Conservation (phyloP, 2,113 vertebrate species). For the Sphyrna mokarran region DNA sequence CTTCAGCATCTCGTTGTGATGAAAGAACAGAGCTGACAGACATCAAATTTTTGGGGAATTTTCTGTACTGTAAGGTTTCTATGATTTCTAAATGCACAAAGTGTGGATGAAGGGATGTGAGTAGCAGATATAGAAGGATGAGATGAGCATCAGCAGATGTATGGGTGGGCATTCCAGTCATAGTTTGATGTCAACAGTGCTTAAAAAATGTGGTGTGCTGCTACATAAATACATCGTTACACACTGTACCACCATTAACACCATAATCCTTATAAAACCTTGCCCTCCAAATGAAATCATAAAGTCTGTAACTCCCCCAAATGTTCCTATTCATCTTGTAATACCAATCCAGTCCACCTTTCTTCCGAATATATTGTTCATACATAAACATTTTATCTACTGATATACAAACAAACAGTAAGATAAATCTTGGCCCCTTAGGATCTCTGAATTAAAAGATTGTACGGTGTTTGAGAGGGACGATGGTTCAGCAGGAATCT, state of each 20-base stretch:
- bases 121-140: neutral
- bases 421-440: neutral
- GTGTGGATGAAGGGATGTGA: neutral
- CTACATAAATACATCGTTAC: neutral
- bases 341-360: neutral
- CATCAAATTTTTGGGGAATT: neutral
- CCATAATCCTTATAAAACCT: neutral
- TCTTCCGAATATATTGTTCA: neutral
- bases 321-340: neutral
- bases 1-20: neutral
- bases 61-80: too few relatives aligned
- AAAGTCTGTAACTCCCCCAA: neutral
- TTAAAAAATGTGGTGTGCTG: neutral
- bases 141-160: neutral
- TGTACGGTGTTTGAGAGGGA: neutral
- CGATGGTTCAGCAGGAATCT: neutral
- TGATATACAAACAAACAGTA: neutral
- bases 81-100: neutral
- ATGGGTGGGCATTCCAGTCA: neutral
- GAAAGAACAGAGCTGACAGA: neutral
- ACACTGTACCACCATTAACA: neutral
- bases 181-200: neutral
- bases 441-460: too few relatives aligned
- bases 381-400: neutral
- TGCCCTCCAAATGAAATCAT: neutral